A percentile compares a stretch with the other conserved stretches of the same genome.
Conservation (phyloP, 1,140 invertebrate genomes). For the Cryptotermes secundus region DNA sequence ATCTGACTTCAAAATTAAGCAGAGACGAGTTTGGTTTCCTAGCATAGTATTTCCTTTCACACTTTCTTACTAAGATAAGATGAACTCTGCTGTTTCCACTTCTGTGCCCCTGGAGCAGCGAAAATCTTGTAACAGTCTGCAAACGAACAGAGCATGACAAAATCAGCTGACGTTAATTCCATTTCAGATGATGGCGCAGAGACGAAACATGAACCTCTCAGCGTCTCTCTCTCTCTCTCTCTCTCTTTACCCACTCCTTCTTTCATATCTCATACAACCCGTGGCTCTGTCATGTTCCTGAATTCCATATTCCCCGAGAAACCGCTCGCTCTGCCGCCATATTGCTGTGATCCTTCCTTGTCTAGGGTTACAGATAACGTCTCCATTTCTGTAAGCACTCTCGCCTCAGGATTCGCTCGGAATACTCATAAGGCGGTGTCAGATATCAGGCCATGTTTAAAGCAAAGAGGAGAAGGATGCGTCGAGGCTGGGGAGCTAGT, state of each 20-base stretch:
- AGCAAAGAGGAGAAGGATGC: not conserved
- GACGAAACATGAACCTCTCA: constrained; percentile 18
- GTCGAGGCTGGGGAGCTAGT: not conserved
- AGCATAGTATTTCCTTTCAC: no score
- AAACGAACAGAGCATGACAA: not conserved
- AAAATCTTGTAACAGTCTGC: not conserved
- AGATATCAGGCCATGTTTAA: constrained; percentile 8
- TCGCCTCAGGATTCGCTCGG: constrained; percentile 22
- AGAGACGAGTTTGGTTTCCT: no score
- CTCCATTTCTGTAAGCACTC: constrained; percentile 20
- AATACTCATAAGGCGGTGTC: constrained; percentile 23
- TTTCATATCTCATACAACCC: constrained; percentile 2
- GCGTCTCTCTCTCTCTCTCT: not conserved
- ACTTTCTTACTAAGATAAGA: no score
- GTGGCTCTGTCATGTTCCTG: not conserved
- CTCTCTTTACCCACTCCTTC: not conserved
- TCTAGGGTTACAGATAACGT: constrained; percentile 10
- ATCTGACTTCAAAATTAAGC: no score
- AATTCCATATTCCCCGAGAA: constrained; percentile 14
- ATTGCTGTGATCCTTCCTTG: not conserved
- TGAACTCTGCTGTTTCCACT: no score
- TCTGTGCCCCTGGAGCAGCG: not conserved
- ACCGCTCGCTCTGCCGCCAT: not conserved
- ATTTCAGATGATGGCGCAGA: constrained; percentile 12
- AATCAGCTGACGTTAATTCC: constrained; percentile 16